Evolutionary conservation across 2,888 invertebrate species (phyloP).

Genomic region (Agriopis aurantiaria): DNA sequence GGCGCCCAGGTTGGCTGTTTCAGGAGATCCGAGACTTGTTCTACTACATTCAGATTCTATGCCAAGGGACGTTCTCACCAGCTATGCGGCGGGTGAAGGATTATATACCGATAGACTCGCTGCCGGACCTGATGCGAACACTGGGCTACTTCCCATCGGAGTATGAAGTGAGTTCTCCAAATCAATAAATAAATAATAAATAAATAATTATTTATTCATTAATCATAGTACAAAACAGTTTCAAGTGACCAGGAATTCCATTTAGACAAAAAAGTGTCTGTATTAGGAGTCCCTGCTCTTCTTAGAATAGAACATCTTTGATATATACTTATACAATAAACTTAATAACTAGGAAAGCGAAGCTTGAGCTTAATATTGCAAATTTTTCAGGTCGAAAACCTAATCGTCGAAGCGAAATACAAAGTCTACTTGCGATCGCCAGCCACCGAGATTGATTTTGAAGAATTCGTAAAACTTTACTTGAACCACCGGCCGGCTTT

Average conservation of each 20-base stretch:
- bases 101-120: slow-evolving; percentile 87
- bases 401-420: slow-evolving; percentile 86
- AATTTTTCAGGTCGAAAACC: slow-evolving; percentile 83
- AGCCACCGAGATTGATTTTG: slow-evolving; percentile 87
- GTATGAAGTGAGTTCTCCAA: slow-evolving; percentile 85
- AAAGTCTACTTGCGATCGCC: slow-evolving; percentile 79
- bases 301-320: no score
- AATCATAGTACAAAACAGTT: no score
- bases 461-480: slow-evolving; percentile 88
- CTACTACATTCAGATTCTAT: slow-evolving; percentile 91
- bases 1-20: slow-evolving; percentile 90
- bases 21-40: slow-evolving; percentile 91
- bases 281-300: no score
- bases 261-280: no score
- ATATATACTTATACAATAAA: no score
- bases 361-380: background rate
- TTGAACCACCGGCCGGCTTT: slow-evolving; percentile 89
- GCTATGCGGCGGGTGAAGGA: slow-evolving; percentile 87
- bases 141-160: slow-evolving; percentile 92
- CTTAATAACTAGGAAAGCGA: background rate
- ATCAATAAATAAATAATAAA: no score
- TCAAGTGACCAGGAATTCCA: no score
- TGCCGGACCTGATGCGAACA: slow-evolving; percentile 91
- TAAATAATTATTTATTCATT: no score
- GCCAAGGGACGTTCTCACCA: slow-evolving; percentile 89